Conservation (phyloP, 2,113 vertebrate species). For the Mionectes macconnelli region DNA sequence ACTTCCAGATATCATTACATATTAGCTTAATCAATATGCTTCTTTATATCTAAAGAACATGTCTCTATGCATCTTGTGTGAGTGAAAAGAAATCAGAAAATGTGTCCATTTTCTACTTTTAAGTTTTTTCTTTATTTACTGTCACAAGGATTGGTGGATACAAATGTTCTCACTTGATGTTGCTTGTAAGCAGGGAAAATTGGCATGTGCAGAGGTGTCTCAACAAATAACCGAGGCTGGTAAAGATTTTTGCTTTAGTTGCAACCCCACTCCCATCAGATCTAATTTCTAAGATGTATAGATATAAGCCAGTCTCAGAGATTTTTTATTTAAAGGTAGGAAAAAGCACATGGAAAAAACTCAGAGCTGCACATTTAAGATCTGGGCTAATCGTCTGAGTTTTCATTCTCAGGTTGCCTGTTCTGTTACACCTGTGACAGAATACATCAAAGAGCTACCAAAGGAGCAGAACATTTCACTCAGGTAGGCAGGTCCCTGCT, state of each 20-base stretch:
- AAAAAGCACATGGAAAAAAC: not conserved
- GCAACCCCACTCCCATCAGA: accelerated
- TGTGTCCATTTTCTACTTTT: not conserved
- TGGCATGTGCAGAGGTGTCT: not conserved
- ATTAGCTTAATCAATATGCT: not conserved
- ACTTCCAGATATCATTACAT: not conserved
- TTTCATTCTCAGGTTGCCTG: not conserved
- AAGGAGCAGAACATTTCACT: not conserved
- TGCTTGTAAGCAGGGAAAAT: not conserved
- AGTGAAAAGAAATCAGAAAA: not conserved
- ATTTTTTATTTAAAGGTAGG: not conserved
- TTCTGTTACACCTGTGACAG: not conserved
- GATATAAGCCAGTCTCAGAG: not conserved
- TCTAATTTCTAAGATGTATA: not conserved
- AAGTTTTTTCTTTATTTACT: not conserved
- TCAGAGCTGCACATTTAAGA: not conserved
- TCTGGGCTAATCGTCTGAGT: not conserved
- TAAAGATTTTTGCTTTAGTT: not conserved
- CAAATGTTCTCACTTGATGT: not conserved
- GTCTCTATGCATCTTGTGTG: not conserved
- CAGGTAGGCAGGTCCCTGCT: not conserved
- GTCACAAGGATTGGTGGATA: not conserved
- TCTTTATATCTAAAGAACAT: not conserved
- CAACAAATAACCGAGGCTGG: not conserved
- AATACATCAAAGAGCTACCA: not conserved